Evolutionary conservation across 1,140 invertebrate genomes (phyloP).

Genomic region (Tribolium madens): DNA sequence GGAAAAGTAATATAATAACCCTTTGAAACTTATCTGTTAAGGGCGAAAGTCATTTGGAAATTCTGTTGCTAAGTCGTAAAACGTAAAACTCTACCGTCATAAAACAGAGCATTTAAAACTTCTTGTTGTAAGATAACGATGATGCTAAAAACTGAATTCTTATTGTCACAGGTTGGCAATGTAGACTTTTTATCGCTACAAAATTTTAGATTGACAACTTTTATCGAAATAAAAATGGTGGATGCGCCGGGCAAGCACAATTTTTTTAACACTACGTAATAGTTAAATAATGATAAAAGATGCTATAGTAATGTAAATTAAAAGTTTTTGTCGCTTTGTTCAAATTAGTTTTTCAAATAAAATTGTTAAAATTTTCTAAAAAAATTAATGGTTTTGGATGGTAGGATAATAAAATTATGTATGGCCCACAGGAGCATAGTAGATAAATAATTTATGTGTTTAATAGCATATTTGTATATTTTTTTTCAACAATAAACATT

Average conservation of each 20-base stretch:
- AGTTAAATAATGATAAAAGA: background rate
- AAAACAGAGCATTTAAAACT: slow-evolving; percentile 18
- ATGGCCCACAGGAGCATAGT: too few relatives aligned
- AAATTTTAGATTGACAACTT: background rate
- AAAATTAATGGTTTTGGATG: too few relatives aligned
- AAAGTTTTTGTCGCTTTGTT: too few relatives aligned
- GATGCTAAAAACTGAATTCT: slow-evolving; percentile 5
- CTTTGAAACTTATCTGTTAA: slow-evolving; percentile 8
- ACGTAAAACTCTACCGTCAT: slow-evolving; percentile 6
- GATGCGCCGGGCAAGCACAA: background rate
- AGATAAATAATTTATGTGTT: too few relatives aligned
- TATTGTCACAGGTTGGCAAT: slow-evolving; percentile 21
- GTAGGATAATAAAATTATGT: too few relatives aligned
- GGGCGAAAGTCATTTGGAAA: slow-evolving; percentile 8
- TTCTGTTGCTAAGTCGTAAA: slow-evolving; percentile 5
- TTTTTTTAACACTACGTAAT: background rate
- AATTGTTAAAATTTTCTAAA: too few relatives aligned
- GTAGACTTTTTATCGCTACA: background rate
- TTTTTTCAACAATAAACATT: too few relatives aligned
- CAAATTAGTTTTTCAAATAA: too few relatives aligned
- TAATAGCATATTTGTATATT: too few relatives aligned
- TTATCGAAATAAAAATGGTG: background rate
- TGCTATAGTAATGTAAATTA: too few relatives aligned
- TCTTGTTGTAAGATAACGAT: slow-evolving; percentile 4
- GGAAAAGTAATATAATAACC: background rate